These are phyloP conservation scores for Takifugu ocellatus DNA, from an alignment of 2,797 vertebrate genomes.

Conservation along the genomic window DNA sequence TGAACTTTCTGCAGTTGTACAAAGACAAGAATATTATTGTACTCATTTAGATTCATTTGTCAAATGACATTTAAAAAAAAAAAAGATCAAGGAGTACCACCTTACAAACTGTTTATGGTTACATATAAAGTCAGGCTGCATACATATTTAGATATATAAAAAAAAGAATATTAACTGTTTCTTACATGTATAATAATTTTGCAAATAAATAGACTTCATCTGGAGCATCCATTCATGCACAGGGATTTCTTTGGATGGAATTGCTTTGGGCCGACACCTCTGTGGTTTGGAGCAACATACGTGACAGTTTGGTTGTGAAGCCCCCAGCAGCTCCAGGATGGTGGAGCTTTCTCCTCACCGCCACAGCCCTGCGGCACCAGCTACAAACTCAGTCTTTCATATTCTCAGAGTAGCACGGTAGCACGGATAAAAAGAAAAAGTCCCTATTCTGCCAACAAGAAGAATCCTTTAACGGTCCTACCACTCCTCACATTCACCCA, in stretches of 20 bases:
- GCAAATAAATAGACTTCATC: slow-evolving; percentile 59
- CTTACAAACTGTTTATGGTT: slow-evolving; percentile 36
- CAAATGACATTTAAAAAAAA: slow-evolving; percentile 27
- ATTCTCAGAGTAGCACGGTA: slow-evolving; percentile 16
- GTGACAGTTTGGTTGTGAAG: slow-evolving; percentile 7
- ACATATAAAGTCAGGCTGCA: slow-evolving; percentile 53
- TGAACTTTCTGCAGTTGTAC: slow-evolving; percentile 38
- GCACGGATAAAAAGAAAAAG: slow-evolving; percentile 23
- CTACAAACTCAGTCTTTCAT: slow-evolving; percentile 25
- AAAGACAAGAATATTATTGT: slow-evolving; percentile 37
- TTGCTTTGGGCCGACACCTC: slow-evolving; percentile 3
- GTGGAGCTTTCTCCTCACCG: too few species aligned
- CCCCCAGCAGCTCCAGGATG: neutral
- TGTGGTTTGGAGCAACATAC: slow-evolving; percentile 18
- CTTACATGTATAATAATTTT: slow-evolving; percentile 25
- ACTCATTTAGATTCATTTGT: slow-evolving; percentile 23
- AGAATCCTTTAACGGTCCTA: slow-evolving; percentile 18
- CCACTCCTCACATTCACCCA: slow-evolving; percentile 28
- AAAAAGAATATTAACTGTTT: slow-evolving; percentile 19
- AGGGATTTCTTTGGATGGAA: slow-evolving; percentile 25
- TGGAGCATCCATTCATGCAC: slow-evolving; percentile 45
- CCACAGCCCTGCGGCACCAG: slow-evolving; percentile 9
- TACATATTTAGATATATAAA: slow-evolving; percentile 25
- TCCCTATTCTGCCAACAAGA: slow-evolving; percentile 12
- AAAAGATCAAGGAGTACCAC: slow-evolving; percentile 15